phyloP scores from a whole-genome alignment of 2,888 invertebrate species.

The Synergus laeviventris region DNA sequence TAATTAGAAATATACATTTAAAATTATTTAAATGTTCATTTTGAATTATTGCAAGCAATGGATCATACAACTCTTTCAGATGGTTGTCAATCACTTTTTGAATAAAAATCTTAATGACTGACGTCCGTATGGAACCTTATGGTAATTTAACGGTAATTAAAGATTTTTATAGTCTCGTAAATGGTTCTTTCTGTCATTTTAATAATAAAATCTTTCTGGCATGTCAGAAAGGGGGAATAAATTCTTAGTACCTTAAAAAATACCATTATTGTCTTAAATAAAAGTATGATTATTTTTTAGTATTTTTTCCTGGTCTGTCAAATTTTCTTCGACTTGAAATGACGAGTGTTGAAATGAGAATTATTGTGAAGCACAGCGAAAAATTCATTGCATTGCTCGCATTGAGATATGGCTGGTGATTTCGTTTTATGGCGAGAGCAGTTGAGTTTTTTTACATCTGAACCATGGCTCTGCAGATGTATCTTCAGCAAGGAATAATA shows the following conservation, averaged over 20 bases:
- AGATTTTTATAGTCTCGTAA: neutral
- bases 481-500: constrained; percentile 10
- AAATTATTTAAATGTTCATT: neutral
- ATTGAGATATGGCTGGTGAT: constrained; percentile 30
- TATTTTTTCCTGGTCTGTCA: neutral
- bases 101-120: neutral
- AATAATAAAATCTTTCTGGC: neutral
- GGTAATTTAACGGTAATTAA: neutral
- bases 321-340: neutral
- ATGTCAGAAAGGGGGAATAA: neutral
- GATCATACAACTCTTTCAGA: neutral
- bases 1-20: too few species aligned
- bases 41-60: neutral
- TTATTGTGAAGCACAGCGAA: constrained; percentile 11
- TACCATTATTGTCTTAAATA: neutral
- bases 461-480: constrained; percentile 11
- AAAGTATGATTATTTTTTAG: neutral
- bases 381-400: constrained; percentile 21
- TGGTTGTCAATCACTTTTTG: neutral
- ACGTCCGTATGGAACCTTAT: neutral
- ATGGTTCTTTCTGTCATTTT: neutral
- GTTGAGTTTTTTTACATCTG: constrained; percentile 25
- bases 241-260: neutral
- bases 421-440: constrained; percentile 31
- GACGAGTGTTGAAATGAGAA: constrained; percentile 26